Base-by-base conservation (phyloP, 2,113 vertebrate genomes). In the Halichoerus grypus region DNA sequence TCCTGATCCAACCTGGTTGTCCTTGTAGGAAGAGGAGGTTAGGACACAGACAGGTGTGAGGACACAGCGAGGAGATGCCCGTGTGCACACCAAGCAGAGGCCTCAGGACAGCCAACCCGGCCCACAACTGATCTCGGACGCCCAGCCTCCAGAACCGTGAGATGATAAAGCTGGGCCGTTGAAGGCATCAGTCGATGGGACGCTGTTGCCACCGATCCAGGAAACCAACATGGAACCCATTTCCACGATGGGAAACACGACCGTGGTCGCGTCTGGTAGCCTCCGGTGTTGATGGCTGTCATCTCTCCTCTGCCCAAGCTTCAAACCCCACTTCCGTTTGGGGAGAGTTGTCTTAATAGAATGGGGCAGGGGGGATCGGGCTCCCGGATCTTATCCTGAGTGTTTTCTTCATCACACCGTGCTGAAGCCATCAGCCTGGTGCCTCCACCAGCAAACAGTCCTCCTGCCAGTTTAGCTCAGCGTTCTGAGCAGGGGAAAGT, bases 401-500 rank as follows among this genome's bases (percentile, higher is more conserved):
- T 8, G 26, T 4, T 9, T 69, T 24, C 28, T 19, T 9, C n/a
- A 1, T 19, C 72, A 0, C 0, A 12, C 57, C 4, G 4, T 16
- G 12, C 0, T 0, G 67, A 12, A 22, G 36, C 0, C 18, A 19
- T 15, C 14, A 89, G 24, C 59, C 0, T 24, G 7, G 0, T 3
- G 22, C 33, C 93, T 2, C 57, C 14, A 39, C 67, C 71, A 0
- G 0, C 7, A 1, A 31, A 31, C 42, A 16, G 8, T 10, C 21
- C 49, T 7, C 33, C 49, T 53, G 61, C 81, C 74, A n/a, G 5
- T 21, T 91, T 51, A 96, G 94, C 93, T 88, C 77, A 6, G 6
- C 18, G 87, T 87, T 87, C 97, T 80, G 59, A 95, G 79, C 90
- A 88, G 90, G 83, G 96, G 61, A 51, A 96, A 69, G 79, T 97